Evolutionary conservation across 2,797 vertebrate species (phyloP).

Genomic region (Chelmon rostratus): DNA sequence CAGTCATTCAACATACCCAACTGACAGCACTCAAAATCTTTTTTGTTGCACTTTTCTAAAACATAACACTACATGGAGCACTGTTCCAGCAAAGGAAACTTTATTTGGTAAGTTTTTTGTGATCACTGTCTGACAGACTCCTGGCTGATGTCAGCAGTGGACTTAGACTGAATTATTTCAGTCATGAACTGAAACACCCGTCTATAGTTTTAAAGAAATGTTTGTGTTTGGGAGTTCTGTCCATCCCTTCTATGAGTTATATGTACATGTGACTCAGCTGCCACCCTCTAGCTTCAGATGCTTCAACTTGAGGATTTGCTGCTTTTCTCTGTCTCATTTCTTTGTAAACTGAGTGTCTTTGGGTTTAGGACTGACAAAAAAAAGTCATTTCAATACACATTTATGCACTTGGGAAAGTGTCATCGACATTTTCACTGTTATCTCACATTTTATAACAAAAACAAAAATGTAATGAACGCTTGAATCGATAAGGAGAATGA

Average conservation of each 20-base stretch:
- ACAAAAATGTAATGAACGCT: too few species aligned
- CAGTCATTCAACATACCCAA: constrained; percentile 12
- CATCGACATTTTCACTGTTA: neutral
- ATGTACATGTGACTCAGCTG: neutral
- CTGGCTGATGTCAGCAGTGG: neutral
- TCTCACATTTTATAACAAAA: neutral
- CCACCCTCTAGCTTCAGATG: neutral
- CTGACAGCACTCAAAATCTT: constrained; percentile 11
- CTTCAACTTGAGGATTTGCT: too few species aligned
- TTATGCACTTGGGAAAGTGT: neutral
- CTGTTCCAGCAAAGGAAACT: constrained; percentile 6
- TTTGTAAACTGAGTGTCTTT: too few species aligned
- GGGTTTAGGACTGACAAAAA: too few species aligned
- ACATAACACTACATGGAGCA: neutral
- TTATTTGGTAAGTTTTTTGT: neutral
- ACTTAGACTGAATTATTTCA: constrained; percentile 1
- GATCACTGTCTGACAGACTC: neutral
- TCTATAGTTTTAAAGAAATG: neutral
- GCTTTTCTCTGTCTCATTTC: too few species aligned
- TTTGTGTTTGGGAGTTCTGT: constrained; percentile 28
- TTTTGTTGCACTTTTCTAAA: constrained; percentile 6
- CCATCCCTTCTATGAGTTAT: neutral
- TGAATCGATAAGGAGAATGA: neutral
- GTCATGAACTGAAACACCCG: neutral
- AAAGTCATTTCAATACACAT: neutral